Evolutionary conservation across 2,888 invertebrate genomes (phyloP).

Genomic region (Sialis lutaria): DNA sequence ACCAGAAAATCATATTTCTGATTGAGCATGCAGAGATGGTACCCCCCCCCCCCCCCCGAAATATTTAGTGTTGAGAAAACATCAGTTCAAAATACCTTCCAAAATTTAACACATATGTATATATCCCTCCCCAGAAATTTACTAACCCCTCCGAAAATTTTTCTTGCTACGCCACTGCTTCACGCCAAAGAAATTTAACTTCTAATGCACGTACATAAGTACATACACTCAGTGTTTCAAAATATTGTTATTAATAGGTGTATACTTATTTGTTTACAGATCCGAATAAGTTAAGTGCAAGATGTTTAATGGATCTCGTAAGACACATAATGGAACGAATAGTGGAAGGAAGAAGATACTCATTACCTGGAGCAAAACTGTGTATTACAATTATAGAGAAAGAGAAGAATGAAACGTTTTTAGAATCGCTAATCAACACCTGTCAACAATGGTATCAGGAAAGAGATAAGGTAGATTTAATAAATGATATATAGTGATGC

Average conservation of each 20-base stretch:
- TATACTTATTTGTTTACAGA: conserved; percentile 26
- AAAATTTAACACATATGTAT: too few relatives aligned
- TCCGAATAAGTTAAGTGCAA: conserved; percentile 57
- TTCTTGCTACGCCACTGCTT: too few relatives aligned
- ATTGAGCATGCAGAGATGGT: too few relatives aligned
- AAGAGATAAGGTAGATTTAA: conserved; percentile 41
- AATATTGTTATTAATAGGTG: neutral
- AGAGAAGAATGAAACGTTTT: conserved; percentile 73
- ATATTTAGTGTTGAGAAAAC: too few relatives aligned
- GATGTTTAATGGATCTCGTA: conserved; percentile 71
- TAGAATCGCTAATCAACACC: conserved; percentile 75
- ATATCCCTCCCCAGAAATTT: too few relatives aligned
- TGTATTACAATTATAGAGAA: conserved; percentile 77
- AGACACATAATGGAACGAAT: conserved; percentile 64
- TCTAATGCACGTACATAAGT: too few relatives aligned
- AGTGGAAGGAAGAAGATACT: conserved; percentile 61
- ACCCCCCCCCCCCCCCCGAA: too few relatives aligned
- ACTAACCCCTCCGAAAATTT: too few relatives aligned
- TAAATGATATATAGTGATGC: conserved; percentile 10
- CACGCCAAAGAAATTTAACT: too few relatives aligned
- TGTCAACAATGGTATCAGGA: conserved; percentile 86
- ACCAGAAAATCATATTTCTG: too few relatives aligned
- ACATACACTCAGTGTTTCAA: neutral
- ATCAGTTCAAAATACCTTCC: too few relatives aligned
- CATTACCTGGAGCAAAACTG: conserved; percentile 67